Evolutionary conservation across 2,797 vertebrate genomes (phyloP).

Genomic region (Chelon auratus): DNA sequence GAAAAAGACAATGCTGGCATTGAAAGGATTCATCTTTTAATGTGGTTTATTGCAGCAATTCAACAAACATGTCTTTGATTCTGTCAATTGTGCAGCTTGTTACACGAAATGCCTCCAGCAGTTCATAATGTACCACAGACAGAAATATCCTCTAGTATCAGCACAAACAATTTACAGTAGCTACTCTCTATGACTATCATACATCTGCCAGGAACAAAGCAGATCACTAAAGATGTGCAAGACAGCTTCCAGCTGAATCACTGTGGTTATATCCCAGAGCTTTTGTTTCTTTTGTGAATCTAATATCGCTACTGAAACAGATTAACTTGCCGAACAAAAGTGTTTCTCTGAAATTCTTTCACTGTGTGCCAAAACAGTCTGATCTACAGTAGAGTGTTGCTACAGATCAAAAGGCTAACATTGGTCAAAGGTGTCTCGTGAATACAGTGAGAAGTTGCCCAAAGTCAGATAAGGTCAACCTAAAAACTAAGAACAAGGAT

Average conservation of each 20-base stretch:
- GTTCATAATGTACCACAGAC: constrained; percentile 7
- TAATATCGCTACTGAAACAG: neutral
- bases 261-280: neutral
- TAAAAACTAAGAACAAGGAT: neutral
- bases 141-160: constrained; percentile 6
- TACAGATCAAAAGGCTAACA: constrained; percentile 12
- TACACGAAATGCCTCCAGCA: neutral
- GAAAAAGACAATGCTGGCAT: neutral
- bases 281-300: constrained; percentile 1
- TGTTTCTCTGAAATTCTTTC: constrained; percentile 7
- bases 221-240: constrained; percentile 6
- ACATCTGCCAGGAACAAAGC: constrained; percentile 9
- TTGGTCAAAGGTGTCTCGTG: constrained; percentile 5
- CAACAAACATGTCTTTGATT: constrained; percentile 1
- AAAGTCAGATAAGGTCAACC: constrained; percentile 33
- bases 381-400: constrained; percentile 6
- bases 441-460: constrained; percentile 29
- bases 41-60: neutral
- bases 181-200: constrained; percentile 15
- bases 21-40: neutral
- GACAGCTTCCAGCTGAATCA: constrained; percentile 16
- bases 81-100: neutral
- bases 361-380: constrained; percentile 5
- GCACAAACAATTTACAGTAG: constrained; percentile 12
- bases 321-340: constrained; percentile 8